Evolutionary conservation across 2,888 invertebrate genomes (phyloP), one percentile per base, ranked within the genome.

Genomic region (Eudiplozoon nipponicum): DNA sequence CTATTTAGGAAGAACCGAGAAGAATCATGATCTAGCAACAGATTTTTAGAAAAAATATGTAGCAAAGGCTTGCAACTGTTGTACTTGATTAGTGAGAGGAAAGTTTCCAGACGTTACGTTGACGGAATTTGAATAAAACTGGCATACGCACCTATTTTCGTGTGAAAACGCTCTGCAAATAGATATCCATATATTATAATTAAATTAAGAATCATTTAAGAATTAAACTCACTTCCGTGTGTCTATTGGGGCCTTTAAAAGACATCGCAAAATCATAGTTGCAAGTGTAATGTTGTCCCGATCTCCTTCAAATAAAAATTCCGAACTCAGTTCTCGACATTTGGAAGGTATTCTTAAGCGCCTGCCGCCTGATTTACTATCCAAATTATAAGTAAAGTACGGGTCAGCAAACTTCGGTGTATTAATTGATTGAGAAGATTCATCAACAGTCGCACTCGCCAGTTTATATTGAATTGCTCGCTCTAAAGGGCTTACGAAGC

Each of bases 301-400:
- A 60, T 76, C 78, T 48, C 71, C 67, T 50, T 71, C 69, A 63
- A 81, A 84, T 51, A 84, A 61, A 34, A 72, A 61, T 64, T 84
- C 84, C 49, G 70, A 73, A 1, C 71, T 69, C 19, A 68, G 67
- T 60, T 81, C 81, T 28, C 84, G 53, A 44, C 17, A 48, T 19
- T 29, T n/a, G 34, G 20, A 22, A 22, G 42, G 41, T 35, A 46
- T 15, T 33, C 34, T 21, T 20, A 37, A 21, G 18, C 11, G 23
- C 34, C 13, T 13, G 38, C 44, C 28, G 15, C 34, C 22, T 28
- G 11, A 15, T 5, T 7, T 4, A 13, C 13, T 17, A 31, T 31
- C 17, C 11, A 31, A 17, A 31, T n/a, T n/a, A 31, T 31, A 31
- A 7, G 11, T 31, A 15, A 31, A 31, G 11, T 7, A 7, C 5